These are phyloP conservation scores for Ceratina japonica DNA, from an alignment of 1,140 invertebrate species.

Conservation along the genomic window DNA sequence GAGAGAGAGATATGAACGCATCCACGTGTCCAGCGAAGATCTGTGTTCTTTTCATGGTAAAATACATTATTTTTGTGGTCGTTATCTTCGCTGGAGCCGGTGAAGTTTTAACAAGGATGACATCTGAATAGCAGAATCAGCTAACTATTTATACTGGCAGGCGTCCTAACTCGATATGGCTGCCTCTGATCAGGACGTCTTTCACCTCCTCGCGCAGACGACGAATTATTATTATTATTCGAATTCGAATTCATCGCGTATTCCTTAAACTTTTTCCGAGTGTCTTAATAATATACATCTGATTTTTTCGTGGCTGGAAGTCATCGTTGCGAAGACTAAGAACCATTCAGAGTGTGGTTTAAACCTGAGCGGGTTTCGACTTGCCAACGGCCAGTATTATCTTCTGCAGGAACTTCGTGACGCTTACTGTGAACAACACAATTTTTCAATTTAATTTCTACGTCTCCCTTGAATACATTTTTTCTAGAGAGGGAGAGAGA, in stretches of 20 bases:
- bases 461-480: too few species aligned
- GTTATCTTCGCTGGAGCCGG: constrained; percentile 9
- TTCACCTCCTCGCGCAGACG: not conserved
- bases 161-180: constrained; percentile 62
- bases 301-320: constrained; percentile 25
- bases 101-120: constrained; percentile 8
- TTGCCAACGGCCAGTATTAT: constrained; percentile 85
- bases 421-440: constrained; percentile 79
- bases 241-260: too few species aligned
- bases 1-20: not conserved
- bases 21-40: constrained; percentile 6
- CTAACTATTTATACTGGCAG: not conserved
- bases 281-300: not conserved
- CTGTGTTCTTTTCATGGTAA: not conserved
- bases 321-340: constrained; percentile 10
- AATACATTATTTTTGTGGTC: constrained; percentile 3
- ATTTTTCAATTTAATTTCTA: not conserved
- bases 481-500: not conserved
- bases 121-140: not conserved
- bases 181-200: constrained; percentile 57
- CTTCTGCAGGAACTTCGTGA: constrained; percentile 83
- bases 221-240: too few species aligned
- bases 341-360: constrained; percentile 67
- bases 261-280: not conserved
- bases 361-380: constrained; percentile 84